Base-by-base conservation (phyloP, 2,888 invertebrate genomes). In the Aelia acuminata region DNA sequence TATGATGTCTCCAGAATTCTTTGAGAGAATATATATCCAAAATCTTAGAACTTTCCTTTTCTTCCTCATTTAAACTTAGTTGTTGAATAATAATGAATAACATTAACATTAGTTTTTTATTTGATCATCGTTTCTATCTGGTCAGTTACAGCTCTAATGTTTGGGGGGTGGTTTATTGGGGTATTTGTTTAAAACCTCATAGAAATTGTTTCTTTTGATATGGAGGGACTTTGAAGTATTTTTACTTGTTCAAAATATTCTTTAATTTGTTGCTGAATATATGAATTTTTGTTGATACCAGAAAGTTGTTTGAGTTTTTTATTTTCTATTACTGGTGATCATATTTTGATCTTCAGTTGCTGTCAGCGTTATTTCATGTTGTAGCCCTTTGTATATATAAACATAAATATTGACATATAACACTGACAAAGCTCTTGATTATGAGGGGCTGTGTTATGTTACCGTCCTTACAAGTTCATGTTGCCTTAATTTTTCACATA, bases 391-490 rank as follows among this genome's bases (percentile, higher is more conserved):
- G 18, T 70, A 70, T 57, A 50, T 20, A 50, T 50, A 50, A 15
- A 49, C 4, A 80, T 80, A 31, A 63, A 63, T 15, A 5, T 43
- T 43, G 75, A 20, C 43, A 80, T 80, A 43, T 35, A 22, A 80
- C 39, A 80, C 43, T 80, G 35, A 80, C 75, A 80, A 63, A 80
- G 39, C 75, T 80, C 75, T 57, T 80, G 75, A 39, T 80, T 50
- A 50, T 39, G 26, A 86, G 70, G 86, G 63, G 63, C 86, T 86
- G 86, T 86, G 63, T 43, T 80, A 80, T 86, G n/a, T 57, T 63
- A 86, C 86, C 86, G 86, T 86, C 86, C 86, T 85, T 86, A 57
- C n/a, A 57, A 49, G 35, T 63, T 86, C 43, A 86, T 57, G 57
- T 57, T 86, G 86, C 86, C 86, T 63, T 86, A 57, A 63, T 63